Evolutionary conservation across 2,113 vertebrate species (phyloP), one percentile per base, ranked within the genome.

Genomic region (Cyanistes caeruleus): DNA sequence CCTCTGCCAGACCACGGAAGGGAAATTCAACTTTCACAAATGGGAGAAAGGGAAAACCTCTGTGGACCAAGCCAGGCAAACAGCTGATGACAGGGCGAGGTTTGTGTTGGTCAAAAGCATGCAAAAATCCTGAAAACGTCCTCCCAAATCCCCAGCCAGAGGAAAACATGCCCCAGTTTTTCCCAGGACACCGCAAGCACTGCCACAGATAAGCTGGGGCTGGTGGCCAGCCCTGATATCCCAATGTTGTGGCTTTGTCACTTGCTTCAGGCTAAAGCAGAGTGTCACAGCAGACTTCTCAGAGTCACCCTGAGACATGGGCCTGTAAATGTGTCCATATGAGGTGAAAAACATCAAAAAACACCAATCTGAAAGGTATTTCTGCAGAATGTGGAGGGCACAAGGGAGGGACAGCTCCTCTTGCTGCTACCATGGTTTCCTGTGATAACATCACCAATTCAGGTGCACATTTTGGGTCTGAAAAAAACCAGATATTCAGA

Each of bases 391-490:
- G 9, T 12, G 13, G 53, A 52, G 18, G 37, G 55, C 55, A n/a
- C 2, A 9, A 33, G 31, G 11, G 23, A 63, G 43, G 56, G 39
- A 31, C 44, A 64, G 23, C 6, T 25, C 16, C 8, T 24, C 30
- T 46, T 8, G 0, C 28, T 2, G 3, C 8, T 35, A 0, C 37
- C 44, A 1, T 1, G 17, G 35, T 24, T 31, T 49, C 22, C 41
- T 83, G 23, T 17, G 59, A 5, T 15, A 56, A 69, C 31, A 62
- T 13, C 10, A 11, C 10, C 30, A 18, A 2, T 31, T 64, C 25
- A 14, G 33, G 15, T 25, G 30, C 19, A 41, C 33, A 2, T 39
- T 77, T 65, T 37, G 24, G 10, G 14, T 68, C 59, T 73, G 58
- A 25, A 58, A 62, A 76, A 7, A 2, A n/a, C n/a, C 15, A 28